phyloP scores from a whole-genome alignment of 2,797 vertebrate species.

The Hydrolagus colliei region DNA sequence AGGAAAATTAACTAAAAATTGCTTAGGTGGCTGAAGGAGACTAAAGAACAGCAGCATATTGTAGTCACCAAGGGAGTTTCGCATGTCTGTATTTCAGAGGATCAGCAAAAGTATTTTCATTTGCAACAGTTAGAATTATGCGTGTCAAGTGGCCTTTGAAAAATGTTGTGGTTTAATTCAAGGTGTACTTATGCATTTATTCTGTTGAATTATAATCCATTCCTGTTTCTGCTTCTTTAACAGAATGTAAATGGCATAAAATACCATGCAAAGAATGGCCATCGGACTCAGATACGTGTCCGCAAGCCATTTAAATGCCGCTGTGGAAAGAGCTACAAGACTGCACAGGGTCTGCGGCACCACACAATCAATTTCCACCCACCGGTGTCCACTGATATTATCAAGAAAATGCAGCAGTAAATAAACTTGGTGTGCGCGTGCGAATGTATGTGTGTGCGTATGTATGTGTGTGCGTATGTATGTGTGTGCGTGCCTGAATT shows the following conservation, averaged over 20 bases:
- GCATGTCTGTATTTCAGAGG: not conserved
- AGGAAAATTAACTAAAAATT: not conserved
- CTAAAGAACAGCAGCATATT: not conserved
- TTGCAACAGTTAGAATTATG: not conserved
- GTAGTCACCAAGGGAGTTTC: not conserved
- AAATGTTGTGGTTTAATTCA: not conserved
- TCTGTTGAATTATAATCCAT: not conserved
- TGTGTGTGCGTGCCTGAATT: not conserved
- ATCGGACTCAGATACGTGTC: slow-evolving; percentile 93
- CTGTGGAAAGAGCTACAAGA: slow-evolving; percentile 99
- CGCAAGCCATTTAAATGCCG: slow-evolving; percentile 97
- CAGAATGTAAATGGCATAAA: slow-evolving; percentile 99
- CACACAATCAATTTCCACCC: slow-evolving; percentile 98
- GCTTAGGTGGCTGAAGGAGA: not conserved
- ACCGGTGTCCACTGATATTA: slow-evolving; percentile 83
- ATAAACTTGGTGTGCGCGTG: slow-evolving; percentile 29
- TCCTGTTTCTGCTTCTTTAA: slow-evolving; percentile 34
- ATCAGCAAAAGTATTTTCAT: not conserved
- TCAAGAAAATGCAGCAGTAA: slow-evolving; percentile 95
- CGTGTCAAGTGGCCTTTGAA: not conserved
- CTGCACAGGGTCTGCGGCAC: slow-evolving; percentile 95
- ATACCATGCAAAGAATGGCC: slow-evolving; percentile 98
- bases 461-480: not conserved
- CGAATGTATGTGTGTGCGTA: not conserved
- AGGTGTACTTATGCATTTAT: not conserved